Base-by-base conservation (phyloP, 1,140 invertebrate genomes). In the Anastatus disparis region DNA sequence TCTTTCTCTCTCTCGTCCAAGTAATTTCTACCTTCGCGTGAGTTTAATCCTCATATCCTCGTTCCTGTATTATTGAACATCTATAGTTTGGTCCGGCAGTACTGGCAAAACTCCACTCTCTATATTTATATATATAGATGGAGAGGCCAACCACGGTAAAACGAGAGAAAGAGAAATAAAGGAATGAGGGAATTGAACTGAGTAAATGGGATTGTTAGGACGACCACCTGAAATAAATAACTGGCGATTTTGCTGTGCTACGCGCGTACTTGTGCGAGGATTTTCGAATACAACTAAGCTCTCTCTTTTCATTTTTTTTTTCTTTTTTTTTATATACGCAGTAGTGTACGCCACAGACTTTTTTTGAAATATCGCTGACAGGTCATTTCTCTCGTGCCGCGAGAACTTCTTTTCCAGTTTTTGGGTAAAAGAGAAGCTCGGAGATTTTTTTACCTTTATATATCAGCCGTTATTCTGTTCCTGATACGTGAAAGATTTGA, bases 21-120 rank as follows among this genome's bases (percentile, higher is more conserved):
- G 24, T 10, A 3, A 50, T 72, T 71, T 72, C 64, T 72, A 75
- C 73, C n/a, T 50, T 77, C 63, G 31, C 4, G 4, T n/a, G 42
- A 4, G 42, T 15, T 4, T n/a, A n/a, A n/a, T 44, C 42, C 42
- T 8, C 15, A 44, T 3, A 15, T 26, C 38, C 29, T 71, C 70
- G 70, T 73, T 78, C 79, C 73, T 72, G 67, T 52, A 42, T 75
- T 79, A 79, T 76, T 77, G 73, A 65, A 76, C 69, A 73, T 61
- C 50, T 42, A 66, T 55, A 55, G 63, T 44, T 66, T 59, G 56
- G 46, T 52, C 48, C 48, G 26, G 61, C 17, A 64, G 52, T 38
- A 52, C 48, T 46, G n/a, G 29, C 31, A 12, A 13, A 24, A 24
- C n/a, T 35, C 31, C 31, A 10, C 31, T n/a, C n/a, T n/a, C n/a